Base-by-base conservation (phyloP, 2,797 vertebrate genomes). In the Rhodeus uyekii region DNA sequence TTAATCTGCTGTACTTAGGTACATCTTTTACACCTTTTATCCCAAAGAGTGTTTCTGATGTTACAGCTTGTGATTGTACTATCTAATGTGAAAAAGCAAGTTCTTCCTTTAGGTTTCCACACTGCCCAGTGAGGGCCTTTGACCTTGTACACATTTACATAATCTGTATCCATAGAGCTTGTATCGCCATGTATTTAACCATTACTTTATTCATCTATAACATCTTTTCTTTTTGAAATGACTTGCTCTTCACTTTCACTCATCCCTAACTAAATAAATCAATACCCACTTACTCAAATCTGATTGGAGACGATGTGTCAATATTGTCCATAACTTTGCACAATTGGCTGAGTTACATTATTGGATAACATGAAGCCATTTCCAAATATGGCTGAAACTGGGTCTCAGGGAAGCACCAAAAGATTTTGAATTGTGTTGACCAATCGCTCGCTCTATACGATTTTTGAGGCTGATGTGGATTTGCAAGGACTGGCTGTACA, bases 21-120 rank as follows among this genome's bases (percentile, higher is more conserved):
- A 34, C 75, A 78, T 55, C 68, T 48, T 55, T 75, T 82, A 55
- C 50, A 79, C 36, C 24, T 42, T 67, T 60, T 55, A 79, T 29
- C 32, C 44, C 80, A 79, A 84, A 80, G 29, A 68, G 77, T 69
- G 64, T 84, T 75, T 76, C 55, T 53, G 44, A 79, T 68, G 61
- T 83, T 44, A 55, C 48, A 79, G 24, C 58, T 75, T 73, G 53
- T 78, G 60, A 71, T 83, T 74, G 73, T 81, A 55, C 55, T 7
- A 18, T 22, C 46, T 82, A 60, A 72, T 27, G 53, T 77, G 48
- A 82, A 83, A 72, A 53, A 72, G 50, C 36, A 67, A 38, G n/a
- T n/a, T 67, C 63, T 24, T 58, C 5, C 36, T 42, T 16, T 65
- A 58, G 22, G 34, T 67, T 53, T 36, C 67, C 53, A 44, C 42